Base-by-base conservation (phyloP, 2,888 invertebrate genomes). In the Dryococelus australis region DNA sequence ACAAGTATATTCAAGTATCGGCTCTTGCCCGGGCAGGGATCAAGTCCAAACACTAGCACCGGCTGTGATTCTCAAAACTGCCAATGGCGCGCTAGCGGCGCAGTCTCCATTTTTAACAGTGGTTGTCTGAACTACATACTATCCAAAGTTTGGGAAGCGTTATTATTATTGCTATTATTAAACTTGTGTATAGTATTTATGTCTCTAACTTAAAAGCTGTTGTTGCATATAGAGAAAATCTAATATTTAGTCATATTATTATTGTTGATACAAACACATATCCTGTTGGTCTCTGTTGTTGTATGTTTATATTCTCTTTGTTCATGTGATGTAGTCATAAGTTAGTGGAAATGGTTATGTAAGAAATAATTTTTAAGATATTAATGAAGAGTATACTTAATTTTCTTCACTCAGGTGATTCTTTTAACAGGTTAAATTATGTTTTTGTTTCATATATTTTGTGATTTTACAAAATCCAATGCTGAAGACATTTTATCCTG, bases 21-120 rank as follows among this genome's bases (percentile, higher is more conserved):
- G 88, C 88, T 88, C 89, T 89, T 87, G 87, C 88, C 87, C 88
- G 85, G 89, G 88, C 89, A 89, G 89, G 89, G 89, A 87, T 88
- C 88, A 89, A 87, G 87, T 53, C 87, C 65, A 65, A 86, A 87
- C 88, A 87, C 88, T 89, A 88, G 88, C 88, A 87, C 89, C 88
- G 90, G 90, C 90, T 90, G 90, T 90, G 90, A 90, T 89, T 89
- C 88, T 89, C 87, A 89, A 88, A 90, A 90, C 90, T 90, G 90
- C 90, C 90, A 90, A 87, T 88, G 86, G 88, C 88, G 85, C 87
- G 65, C 35, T 84, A 79, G 86, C 87, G 86, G 80, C 85, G 87
- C 85, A 16, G 80, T 83, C 88, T 84, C 88, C 88, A 87, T 85
- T 87, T 65, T 87, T 83, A 86, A 65, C 87, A 83, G 86, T 83